Percentiles rank a stretch among this genome's conserved stretches.
phyloP scores from a whole-genome alignment of 2,888 invertebrate genomes.

The Patella pellucida region DNA sequence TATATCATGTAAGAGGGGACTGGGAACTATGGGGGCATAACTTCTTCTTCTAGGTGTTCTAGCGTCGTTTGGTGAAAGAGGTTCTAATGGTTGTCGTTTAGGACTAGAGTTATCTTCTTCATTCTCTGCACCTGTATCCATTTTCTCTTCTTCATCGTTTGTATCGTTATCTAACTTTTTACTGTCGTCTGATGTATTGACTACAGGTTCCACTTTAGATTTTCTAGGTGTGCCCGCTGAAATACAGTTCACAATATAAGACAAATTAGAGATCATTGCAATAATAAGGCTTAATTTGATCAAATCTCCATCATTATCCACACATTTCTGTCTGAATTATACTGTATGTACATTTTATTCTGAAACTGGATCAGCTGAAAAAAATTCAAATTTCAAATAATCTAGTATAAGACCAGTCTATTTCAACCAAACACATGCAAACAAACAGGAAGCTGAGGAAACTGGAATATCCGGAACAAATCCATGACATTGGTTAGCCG shows the following conservation, averaged over 20 bases:
- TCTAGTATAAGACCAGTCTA: no score
- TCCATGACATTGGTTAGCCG: no score
- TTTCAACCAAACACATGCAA: no score
- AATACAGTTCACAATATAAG: not conserved
- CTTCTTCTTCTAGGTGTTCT: conserved; percentile 44
- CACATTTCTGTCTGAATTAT: no score
- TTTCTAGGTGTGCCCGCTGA: conserved; percentile 41
- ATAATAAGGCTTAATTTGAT: no score
- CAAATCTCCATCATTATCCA: no score
- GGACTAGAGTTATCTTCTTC: not conserved
- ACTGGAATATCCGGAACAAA: no score
- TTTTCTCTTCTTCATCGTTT: conserved; percentile 29
- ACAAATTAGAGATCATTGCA: no score
- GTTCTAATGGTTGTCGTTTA: not conserved
- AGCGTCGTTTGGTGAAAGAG: not conserved
- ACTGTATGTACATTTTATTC: no score
- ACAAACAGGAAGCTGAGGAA: no score
- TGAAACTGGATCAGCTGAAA: no score
- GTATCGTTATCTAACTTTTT: not conserved
- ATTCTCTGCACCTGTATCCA: conserved; percentile 6
- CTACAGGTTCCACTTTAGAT: conserved; percentile 9
- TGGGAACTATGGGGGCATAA: conserved; percentile 56
- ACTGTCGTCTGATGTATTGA: conserved; percentile 3
- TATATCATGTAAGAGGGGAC: conserved; percentile 53
- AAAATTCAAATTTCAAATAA: no score